Conservation (phyloP, 2,113 vertebrate species). For the Picathartes gymnocephalus region DNA sequence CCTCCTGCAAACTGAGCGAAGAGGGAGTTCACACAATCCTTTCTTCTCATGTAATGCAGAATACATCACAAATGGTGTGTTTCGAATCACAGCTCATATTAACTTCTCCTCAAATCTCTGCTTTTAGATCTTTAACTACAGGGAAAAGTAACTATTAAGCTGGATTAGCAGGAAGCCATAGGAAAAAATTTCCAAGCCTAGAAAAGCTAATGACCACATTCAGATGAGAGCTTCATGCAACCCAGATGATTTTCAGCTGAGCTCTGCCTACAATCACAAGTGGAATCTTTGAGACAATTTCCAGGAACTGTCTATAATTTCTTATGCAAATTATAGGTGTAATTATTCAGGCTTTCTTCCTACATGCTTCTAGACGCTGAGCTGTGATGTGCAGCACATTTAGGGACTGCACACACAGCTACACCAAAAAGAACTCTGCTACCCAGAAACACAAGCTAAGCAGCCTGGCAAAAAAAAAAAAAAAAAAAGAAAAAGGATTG, state of each 20-base stretch:
- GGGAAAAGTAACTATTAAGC: background rate
- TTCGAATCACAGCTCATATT: background rate
- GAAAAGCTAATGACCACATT: background rate
- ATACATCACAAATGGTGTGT: background rate
- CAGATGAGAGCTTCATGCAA: background rate
- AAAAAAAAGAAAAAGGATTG: no score
- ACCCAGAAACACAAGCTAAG: background rate
- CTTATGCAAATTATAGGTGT: background rate
- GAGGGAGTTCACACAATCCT: background rate
- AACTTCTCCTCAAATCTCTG: background rate
- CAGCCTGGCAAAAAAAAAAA: background rate
- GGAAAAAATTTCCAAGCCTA: conserved; percentile 10
- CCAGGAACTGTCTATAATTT: conserved; percentile 4
- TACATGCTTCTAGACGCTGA: background rate
- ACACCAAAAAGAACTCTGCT: background rate
- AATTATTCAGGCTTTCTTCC: background rate
- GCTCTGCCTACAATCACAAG: background rate
- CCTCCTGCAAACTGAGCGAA: background rate
- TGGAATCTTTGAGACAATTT: background rate
- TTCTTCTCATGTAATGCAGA: background rate
- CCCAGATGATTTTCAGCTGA: background rate
- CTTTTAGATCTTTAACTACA: conserved; percentile 36
- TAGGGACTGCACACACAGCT: background rate
- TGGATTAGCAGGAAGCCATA: conserved; percentile 39
- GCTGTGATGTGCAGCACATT: background rate